These are phyloP conservation scores for Lissocephala sabroskyi DNA, from an alignment of 2,888 invertebrate species.

Conservation along the genomic window DNA sequence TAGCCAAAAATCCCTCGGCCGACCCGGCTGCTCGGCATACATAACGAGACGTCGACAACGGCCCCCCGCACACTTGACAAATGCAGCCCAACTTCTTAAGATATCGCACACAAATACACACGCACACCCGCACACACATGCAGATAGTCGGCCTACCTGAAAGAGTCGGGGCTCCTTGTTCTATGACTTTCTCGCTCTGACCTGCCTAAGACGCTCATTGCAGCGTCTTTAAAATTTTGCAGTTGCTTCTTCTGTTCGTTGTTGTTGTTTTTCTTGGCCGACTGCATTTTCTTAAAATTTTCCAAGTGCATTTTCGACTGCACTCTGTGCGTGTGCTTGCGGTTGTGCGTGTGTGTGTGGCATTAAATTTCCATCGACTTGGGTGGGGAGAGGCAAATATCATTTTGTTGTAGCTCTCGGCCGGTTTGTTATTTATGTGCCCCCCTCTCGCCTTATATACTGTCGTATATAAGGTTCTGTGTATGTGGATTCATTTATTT, in stretches of 20 bases:
- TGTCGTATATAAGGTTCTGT: too few species aligned
- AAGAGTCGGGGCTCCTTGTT: too few species aligned
- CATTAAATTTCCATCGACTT: constrained; percentile 11
- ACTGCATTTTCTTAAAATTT: constrained; percentile 64
- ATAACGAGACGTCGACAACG: too few species aligned
- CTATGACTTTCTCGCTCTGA: background rate
- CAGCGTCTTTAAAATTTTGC: constrained; percentile 56
- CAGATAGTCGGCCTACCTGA: background rate
- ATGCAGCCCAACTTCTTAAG: background rate
- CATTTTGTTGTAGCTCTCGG: too few species aligned
- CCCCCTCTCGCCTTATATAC: too few species aligned
- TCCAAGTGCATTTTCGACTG: constrained; percentile 52
- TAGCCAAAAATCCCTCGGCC: background rate
- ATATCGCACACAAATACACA: background rate
- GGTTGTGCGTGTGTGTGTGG: constrained; percentile 6
- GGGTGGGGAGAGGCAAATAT: too few species aligned
- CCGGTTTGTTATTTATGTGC: too few species aligned
- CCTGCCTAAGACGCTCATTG: constrained; percentile 7
- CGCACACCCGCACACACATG: constrained; percentile 1
- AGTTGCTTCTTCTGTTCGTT: constrained; percentile 35
- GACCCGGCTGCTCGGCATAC: background rate
- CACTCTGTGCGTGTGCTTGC: constrained; percentile 7
- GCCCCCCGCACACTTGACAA: too few species aligned
- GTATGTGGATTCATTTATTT: constrained; percentile 5
- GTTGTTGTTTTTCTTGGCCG: too few species aligned